These are phyloP conservation scores for Leptodactylus fuscus DNA, from an alignment of 2,113 vertebrate species.

Conservation along the genomic window DNA sequence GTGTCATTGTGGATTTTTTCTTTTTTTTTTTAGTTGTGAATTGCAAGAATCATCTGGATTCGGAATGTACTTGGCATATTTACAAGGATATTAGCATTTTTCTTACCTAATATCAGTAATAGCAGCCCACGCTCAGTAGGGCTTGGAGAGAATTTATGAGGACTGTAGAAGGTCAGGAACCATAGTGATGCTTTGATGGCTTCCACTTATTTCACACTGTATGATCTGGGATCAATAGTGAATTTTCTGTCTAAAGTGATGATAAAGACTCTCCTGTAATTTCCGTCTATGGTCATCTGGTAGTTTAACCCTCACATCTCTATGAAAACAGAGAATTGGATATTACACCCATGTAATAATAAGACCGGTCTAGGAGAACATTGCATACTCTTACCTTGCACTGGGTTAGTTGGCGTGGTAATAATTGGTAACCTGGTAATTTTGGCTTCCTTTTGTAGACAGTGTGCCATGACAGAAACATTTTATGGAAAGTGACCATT, in stretches of 20 bases:
- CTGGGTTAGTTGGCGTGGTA: too few species aligned
- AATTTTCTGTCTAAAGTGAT: conserved; percentile 71
- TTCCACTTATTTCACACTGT: conserved; percentile 64
- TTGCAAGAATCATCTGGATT: not conserved
- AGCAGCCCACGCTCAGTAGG: conserved; percentile 11
- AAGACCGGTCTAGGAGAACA: too few species aligned
- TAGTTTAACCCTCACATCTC: conserved; percentile 26
- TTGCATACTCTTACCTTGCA: too few species aligned
- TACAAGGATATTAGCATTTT: not conserved
- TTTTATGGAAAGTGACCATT: too few species aligned
- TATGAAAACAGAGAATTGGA: not conserved
- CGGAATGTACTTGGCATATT: not conserved
- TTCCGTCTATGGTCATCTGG: conserved; percentile 54
- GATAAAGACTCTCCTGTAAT: conserved; percentile 48
- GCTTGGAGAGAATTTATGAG: conserved; percentile 62
- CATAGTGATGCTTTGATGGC: conserved; percentile 61
- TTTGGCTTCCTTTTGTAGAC: not conserved
- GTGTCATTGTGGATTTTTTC: not conserved
- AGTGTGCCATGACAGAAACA: too few species aligned
- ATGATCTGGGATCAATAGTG: conserved; percentile 73
- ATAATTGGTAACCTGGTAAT: too few species aligned
- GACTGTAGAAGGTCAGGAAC: conserved; percentile 71
- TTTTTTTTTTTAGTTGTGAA: not conserved
- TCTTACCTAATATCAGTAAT: not conserved
- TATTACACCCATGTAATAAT: not conserved